Evolutionary conservation across 2,113 vertebrate genomes (phyloP).

Genomic region (Phrynocephalus versicolor): DNA sequence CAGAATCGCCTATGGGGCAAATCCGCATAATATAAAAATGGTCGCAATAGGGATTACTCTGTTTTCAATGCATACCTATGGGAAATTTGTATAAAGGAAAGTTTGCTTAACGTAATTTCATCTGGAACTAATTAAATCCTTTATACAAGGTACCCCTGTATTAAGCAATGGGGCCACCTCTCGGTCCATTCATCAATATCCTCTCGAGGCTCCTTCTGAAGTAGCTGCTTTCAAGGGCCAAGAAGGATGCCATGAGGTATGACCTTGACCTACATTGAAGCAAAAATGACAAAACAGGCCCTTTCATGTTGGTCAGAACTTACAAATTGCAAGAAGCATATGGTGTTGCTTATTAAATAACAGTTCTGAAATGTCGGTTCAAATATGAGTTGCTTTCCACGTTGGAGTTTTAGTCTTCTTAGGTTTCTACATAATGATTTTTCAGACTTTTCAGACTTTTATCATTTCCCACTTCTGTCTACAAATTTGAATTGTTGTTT

Average conservation of each 20-base stretch:
- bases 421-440: constrained; percentile 28
- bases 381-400: constrained; percentile 5
- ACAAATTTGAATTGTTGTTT: constrained; percentile 45
- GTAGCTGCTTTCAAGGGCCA: background rate
- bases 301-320: constrained; percentile 6
- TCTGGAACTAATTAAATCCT: no score
- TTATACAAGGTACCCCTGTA: background rate
- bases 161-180: background rate
- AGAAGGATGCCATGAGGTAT: background rate
- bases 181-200: no score
- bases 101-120: no score
- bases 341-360: constrained; percentile 34
- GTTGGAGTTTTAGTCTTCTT: background rate
- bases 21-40: no score
- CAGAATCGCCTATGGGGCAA: no score
- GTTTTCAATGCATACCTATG: no score
- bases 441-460: constrained; percentile 23
- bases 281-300: constrained; percentile 30
- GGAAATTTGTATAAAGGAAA: no score
- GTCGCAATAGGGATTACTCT: no score
- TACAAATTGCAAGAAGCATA: constrained; percentile 37
- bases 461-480: constrained; percentile 29
- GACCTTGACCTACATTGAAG: constrained; percentile 16
- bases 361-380: constrained; percentile 19
- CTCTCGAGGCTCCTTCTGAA: background rate